Base-by-base conservation (phyloP, 92 coral and sea anemone genomes). In the Isaurus tuberculatus region DNA sequence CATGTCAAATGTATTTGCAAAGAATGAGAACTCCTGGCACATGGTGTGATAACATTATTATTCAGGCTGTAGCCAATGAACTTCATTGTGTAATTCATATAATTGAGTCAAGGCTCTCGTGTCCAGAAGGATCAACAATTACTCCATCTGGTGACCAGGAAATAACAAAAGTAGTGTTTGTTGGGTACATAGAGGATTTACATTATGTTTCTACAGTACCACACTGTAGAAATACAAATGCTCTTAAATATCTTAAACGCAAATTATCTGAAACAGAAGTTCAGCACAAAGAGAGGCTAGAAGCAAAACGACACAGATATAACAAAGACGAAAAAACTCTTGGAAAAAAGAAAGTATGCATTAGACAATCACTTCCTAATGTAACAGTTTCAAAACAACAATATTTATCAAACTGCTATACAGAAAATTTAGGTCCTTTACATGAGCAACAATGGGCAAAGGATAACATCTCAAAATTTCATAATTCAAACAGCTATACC, bases 381-480 rank as follows among this genome's bases (percentile, higher is more conserved):
- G 36, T 19, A 51, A 44, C 79, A 25, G 23, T 49, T 30, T 22
- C 64, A 73, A 49, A 49, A 32, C 23, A 64, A 80, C 64, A 71
- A 36, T 75, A 85, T 85, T 85, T 85, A 25, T 36, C 75, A 19
- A 32, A 48, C 31, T 85, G 65, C 65, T 19, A 85, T 85, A 14
- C 72, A 75, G 70, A 37, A 40, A 85, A 65, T 36, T 73, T 27
- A 23, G 65, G 80, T 8, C 7, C 13, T 23, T 11, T 85, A 6
- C 84, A 85, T 85, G 88, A 85, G 67, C 88, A 85, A 49, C 37
- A 44, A 9, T 85, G 83, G 88, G 77, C 88, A 85, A 75, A 28
- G 44, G 29, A 74, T 7, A 74, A 74, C 25, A 75, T 66, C 57
- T 37, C 15, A 2, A 85, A 85, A n/a, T 75, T 75, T 34, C 88